Evolutionary conservation across 2,113 vertebrate species (phyloP).

Genomic region (Archocentrus centrarchus): DNA sequence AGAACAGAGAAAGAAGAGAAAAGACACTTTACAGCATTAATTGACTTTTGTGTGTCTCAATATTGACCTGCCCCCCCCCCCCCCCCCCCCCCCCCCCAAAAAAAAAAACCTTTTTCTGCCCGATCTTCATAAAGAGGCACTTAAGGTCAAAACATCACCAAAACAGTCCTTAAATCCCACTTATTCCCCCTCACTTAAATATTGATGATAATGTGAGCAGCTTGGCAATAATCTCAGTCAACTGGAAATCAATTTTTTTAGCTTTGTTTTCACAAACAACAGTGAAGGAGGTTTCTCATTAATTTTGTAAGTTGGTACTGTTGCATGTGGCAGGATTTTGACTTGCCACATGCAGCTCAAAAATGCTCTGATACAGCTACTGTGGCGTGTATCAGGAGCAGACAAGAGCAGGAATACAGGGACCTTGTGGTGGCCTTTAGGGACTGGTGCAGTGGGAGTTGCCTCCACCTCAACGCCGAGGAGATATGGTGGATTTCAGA

Average conservation of each 20-base stretch:
- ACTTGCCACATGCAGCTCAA: background rate
- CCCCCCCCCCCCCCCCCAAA: too few species aligned
- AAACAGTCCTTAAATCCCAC: constrained; percentile 72
- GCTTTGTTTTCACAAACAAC: constrained; percentile 36
- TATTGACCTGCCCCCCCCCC: constrained; percentile 53
- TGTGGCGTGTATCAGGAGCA: background rate
- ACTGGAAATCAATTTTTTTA: constrained; percentile 70
- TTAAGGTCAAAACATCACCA: constrained; percentile 73
- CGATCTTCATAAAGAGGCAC: constrained; percentile 64
- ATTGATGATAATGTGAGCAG: constrained; percentile 71
- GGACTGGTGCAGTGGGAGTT: background rate
- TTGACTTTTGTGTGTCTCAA: constrained; percentile 61
- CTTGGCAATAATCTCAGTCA: constrained; percentile 23
- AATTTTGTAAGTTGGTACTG: constrained; percentile 11
- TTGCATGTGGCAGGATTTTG: background rate
- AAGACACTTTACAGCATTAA: constrained; percentile 69
- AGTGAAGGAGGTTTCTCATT: background rate
- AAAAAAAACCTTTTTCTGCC: background rate
- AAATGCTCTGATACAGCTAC: background rate
- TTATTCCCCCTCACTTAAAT: constrained; percentile 72
- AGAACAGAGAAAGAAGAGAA: constrained; percentile 61
- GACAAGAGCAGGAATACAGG: background rate
- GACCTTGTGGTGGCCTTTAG: background rate
- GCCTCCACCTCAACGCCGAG: background rate
- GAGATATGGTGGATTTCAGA: background rate